These are phyloP conservation scores for Enteromius thamalakanensis DNA, from an alignment of 2,797 vertebrate genomes.

Conservation along the genomic window DNA sequence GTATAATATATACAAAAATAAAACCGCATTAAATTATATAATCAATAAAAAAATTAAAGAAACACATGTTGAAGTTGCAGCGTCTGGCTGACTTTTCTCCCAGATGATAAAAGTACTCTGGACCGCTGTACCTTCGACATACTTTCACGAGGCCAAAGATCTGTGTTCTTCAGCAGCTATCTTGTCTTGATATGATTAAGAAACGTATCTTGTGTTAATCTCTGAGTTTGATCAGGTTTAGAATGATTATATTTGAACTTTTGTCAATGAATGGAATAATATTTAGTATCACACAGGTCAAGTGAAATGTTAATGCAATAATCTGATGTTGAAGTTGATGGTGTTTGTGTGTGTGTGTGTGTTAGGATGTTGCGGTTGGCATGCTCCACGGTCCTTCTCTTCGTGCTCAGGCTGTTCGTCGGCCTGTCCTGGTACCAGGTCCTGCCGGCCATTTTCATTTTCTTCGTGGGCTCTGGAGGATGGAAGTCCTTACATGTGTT, in stretches of 20 bases:
- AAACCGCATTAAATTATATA: neutral
- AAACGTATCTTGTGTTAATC: neutral
- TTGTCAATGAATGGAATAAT: neutral
- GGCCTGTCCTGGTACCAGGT: constrained; percentile 90
- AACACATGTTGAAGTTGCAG: neutral
- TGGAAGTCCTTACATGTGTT: constrained; percentile 88
- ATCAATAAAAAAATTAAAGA: neutral
- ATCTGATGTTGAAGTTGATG: neutral
- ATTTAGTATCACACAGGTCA: neutral
- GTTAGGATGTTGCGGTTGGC: constrained; percentile 87
- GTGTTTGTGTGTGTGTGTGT: neutral
- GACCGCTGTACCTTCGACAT: constrained; percentile 9
- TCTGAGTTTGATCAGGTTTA: neutral
- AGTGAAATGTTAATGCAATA: neutral
- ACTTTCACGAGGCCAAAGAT: constrained; percentile 2
- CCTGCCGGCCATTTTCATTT: constrained; percentile 81
- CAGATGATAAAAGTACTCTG: neutral
- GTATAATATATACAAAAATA: neutral
- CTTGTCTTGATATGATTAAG: constrained; percentile 18
- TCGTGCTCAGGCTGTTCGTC: constrained; percentile 83
- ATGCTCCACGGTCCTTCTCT: constrained; percentile 82
- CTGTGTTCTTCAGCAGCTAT: constrained; percentile 20
- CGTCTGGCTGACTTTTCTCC: neutral
- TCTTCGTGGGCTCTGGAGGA: constrained; percentile 91
- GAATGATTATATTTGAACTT: neutral